These are phyloP conservation scores for Rhogogaster chlorosoma DNA, from an alignment of 2,888 invertebrate species.

Conservation along the genomic window DNA sequence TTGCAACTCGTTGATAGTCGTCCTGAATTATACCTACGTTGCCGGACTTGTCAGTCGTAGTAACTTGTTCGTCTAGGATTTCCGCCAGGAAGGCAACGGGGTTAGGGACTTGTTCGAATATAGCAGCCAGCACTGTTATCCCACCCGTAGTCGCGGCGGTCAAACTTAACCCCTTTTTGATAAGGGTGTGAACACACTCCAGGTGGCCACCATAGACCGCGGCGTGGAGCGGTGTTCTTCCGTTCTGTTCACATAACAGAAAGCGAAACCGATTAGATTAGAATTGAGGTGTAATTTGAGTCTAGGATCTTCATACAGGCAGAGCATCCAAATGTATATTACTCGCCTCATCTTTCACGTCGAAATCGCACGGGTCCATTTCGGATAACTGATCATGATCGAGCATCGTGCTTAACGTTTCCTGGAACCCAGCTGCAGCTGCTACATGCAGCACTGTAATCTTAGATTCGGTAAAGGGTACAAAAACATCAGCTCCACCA, in stretches of 20 bases:
- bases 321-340: not conserved
- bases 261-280: not conserved
- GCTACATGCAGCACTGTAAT: constrained; percentile 76
- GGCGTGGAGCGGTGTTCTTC: constrained; percentile 74
- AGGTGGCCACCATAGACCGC: constrained; percentile 73
- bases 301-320: not conserved
- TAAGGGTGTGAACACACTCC: constrained; percentile 64
- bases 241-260: constrained; percentile 48
- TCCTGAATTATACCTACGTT: constrained; percentile 55
- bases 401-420: constrained; percentile 61
- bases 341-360: not conserved
- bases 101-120: constrained; percentile 73
- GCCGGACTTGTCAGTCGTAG: constrained; percentile 63
- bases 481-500: constrained; percentile 68
- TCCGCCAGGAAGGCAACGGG: constrained; percentile 73
- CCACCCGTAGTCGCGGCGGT: constrained; percentile 69
- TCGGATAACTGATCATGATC: not conserved
- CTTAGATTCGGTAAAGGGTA: constrained; percentile 61
- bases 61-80: constrained; percentile 71
- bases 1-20: not conserved
- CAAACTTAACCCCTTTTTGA: constrained; percentile 72
- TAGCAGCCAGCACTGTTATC: constrained; percentile 73
- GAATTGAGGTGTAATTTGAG: not conserved
- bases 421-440: constrained; percentile 68
- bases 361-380: not conserved